These are phyloP conservation scores for Hippocampus mohnikei DNA, from an alignment of 2,113 vertebrate genomes.

Conservation along the genomic window DNA sequence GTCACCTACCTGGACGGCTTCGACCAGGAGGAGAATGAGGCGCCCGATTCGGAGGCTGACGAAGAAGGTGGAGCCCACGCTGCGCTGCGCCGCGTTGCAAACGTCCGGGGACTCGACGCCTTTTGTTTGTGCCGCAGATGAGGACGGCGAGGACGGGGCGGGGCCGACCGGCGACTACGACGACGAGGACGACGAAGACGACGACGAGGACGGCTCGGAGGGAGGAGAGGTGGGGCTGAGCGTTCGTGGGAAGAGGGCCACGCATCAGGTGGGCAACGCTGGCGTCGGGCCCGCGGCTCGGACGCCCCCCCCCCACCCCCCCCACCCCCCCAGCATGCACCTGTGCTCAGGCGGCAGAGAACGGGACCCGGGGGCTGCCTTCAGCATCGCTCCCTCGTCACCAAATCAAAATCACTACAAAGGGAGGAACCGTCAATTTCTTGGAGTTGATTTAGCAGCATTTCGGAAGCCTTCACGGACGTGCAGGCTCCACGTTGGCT, in stretches of 20 bases:
- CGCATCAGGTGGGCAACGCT: constrained; percentile 83
- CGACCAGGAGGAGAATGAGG: constrained; percentile 92
- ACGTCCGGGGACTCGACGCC: not conserved
- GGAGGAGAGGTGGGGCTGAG: constrained; percentile 89
- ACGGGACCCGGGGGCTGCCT: not conserved
- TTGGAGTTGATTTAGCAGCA: too few relatives aligned
- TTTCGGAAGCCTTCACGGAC: too few relatives aligned
- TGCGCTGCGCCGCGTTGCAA: not conserved
- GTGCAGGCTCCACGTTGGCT: too few relatives aligned
- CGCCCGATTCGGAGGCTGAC: constrained; percentile 83
- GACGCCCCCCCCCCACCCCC: constrained; percentile 16
- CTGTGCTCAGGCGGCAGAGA: constrained; percentile 31
- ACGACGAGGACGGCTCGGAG: constrained; percentile 79
- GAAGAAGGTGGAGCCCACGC: constrained; percentile 36
- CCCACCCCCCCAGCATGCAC: not conserved
- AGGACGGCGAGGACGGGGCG: constrained; percentile 38
- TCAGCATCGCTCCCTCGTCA: not conserved
- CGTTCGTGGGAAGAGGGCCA: constrained; percentile 91
- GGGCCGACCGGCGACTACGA: constrained; percentile 41
- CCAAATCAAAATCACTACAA: too few relatives aligned
- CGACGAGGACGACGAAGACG: constrained; percentile 59
- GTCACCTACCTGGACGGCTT: constrained; percentile 91
- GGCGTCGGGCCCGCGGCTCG: constrained; percentile 11
- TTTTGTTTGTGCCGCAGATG: constrained; percentile 31
- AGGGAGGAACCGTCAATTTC: too few relatives aligned